Percentiles rank a stretch among this genome's conserved stretches.
Conservation (phyloP, 2,113 vertebrate genomes). For the Ceyx cyanopectus region DNA sequence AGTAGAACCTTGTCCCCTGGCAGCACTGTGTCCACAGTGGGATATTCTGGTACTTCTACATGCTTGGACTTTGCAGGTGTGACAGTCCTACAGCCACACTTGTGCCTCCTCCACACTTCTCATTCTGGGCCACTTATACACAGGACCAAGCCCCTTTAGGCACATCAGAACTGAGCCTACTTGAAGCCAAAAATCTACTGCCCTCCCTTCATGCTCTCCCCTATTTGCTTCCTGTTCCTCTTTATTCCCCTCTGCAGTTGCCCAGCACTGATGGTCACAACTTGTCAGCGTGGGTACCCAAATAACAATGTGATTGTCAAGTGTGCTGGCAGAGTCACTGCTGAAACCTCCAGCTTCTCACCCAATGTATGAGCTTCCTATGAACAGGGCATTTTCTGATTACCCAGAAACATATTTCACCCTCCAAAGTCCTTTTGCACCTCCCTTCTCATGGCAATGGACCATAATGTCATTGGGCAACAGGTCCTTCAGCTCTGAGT, state of each 20-base stretch:
- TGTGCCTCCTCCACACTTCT: background rate
- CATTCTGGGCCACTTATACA: background rate
- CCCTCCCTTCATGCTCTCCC: background rate
- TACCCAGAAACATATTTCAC: background rate
- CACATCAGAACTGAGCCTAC: background rate
- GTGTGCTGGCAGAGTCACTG: background rate
- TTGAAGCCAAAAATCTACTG: background rate
- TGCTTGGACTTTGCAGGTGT: background rate
- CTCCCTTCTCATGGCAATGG: background rate
- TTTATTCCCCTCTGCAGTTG: background rate
- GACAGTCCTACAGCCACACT: background rate
- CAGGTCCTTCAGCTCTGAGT: background rate
- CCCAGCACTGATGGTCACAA: background rate
- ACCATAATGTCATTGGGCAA: fast-evolving
- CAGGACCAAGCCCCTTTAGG: fast-evolving
- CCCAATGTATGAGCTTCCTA: background rate
- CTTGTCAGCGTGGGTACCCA: background rate
- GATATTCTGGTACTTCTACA: background rate
- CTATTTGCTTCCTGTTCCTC: background rate
- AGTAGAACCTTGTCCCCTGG: background rate
- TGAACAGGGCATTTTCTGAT: background rate
- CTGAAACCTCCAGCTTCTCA: background rate
- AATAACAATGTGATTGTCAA: background rate
- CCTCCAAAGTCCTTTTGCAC: background rate
- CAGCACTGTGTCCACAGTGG: fast-evolving